phyloP scores from a whole-genome alignment of 2,113 vertebrate species.

The Chinchilla lanigera region DNA sequence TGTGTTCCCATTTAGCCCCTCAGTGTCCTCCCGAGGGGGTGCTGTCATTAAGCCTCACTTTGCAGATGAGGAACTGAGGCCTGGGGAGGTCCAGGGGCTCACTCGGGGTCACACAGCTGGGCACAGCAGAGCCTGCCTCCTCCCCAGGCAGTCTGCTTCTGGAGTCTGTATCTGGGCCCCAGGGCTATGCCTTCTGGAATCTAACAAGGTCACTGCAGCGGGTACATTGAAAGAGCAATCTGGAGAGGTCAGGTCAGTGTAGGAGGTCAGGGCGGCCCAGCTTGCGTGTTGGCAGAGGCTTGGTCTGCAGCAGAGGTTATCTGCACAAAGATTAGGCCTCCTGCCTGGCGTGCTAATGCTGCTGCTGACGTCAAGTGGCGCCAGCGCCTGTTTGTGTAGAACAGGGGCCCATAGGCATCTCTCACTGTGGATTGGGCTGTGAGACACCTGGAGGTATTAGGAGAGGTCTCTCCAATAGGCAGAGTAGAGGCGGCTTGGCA shows the following conservation, averaged over 20 bases:
- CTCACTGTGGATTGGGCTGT: slow-evolving; percentile 56
- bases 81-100: background rate
- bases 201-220: background rate
- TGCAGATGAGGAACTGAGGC: background rate
- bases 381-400: slow-evolving; percentile 57
- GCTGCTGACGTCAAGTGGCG: background rate
- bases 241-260: background rate
- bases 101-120: background rate
- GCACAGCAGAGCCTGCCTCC: background rate
- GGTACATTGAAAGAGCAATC: background rate
- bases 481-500: background rate
- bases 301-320: slow-evolving; percentile 66
- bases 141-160: background rate
- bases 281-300: background rate
- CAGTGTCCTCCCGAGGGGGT: background rate
- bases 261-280: slow-evolving; percentile 40
- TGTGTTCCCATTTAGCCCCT: background rate
- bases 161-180: background rate
- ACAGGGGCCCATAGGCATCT: slow-evolving; percentile 31
- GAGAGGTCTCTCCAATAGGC: accelerated
- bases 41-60: background rate
- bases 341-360: slow-evolving; percentile 48
- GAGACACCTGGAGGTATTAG: background rate
- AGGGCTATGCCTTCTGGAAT: background rate
- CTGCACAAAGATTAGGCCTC: slow-evolving; percentile 60